Percentiles rank a stretch among this genome's conserved stretches.
Conservation (phyloP, 2,113 vertebrate genomes). For the Phylloscopus trochiloides region DNA sequence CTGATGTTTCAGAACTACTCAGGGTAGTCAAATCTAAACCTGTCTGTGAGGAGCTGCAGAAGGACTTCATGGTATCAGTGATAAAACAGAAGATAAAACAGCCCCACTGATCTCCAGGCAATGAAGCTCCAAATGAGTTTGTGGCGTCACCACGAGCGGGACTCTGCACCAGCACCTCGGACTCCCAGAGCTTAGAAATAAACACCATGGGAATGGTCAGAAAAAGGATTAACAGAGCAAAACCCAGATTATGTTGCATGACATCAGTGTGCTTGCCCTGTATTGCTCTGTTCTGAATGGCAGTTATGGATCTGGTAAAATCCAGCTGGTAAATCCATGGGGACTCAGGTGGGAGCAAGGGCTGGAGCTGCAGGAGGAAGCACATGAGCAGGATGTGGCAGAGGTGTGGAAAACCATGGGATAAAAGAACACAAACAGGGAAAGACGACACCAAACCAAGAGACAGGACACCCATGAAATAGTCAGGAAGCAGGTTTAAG, state of each 20-base stretch:
- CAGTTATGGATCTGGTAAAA: neutral
- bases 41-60: neutral
- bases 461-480: too few relatives aligned
- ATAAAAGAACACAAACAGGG: neutral
- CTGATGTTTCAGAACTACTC: neutral
- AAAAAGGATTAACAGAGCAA: neutral
- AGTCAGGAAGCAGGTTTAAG: neutral
- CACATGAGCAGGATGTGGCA: rapidly evolving
- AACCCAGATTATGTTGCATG: neutral
- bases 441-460: neutral
- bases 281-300: neutral
- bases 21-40: neutral
- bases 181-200: neutral
- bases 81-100: neutral
- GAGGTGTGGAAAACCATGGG: neutral
- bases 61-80: neutral
- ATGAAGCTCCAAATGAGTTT: neutral
- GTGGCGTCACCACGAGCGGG: neutral
- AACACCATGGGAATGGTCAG: neutral
- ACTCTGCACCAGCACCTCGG: neutral
- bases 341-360: neutral
- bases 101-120: neutral
- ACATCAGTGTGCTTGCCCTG: rapidly evolving
- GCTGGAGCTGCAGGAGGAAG: neutral
- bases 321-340: neutral